Conservation (phyloP, 1,140 invertebrate genomes). For the Drosophila mojavensis region DNA sequence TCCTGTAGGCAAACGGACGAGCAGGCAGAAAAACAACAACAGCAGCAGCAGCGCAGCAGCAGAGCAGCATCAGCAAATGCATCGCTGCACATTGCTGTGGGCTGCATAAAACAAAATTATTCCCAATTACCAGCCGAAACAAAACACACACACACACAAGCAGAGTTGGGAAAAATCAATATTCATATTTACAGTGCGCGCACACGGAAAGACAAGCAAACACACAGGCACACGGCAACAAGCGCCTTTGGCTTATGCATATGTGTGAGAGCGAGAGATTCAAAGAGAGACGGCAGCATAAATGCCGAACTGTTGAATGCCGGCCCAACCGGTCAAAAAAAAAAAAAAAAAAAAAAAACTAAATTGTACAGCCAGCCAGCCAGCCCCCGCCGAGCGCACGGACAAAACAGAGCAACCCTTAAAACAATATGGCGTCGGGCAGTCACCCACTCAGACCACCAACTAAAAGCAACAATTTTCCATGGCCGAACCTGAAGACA, state of each 20-base stretch:
- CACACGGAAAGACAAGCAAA: slow-evolving; percentile 11
- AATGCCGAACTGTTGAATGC: slow-evolving; percentile 81
- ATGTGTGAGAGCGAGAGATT: slow-evolving; percentile 16
- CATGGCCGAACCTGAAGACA: slow-evolving; percentile 18
- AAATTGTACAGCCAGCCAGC: slow-evolving; percentile 18
- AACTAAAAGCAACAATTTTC: slow-evolving; percentile 63
- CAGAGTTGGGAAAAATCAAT: slow-evolving; percentile 69
- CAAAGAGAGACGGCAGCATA: slow-evolving; percentile 17
- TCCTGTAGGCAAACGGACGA: slow-evolving; percentile 17
- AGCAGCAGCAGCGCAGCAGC: slow-evolving; percentile 6
- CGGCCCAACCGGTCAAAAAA: slow-evolving; percentile 47
- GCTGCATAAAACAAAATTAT: slow-evolving; percentile 34
- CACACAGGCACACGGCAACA: slow-evolving; percentile 26
- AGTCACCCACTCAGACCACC: slow-evolving; percentile 43
- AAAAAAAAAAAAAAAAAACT: background rate
- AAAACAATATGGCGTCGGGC: slow-evolving; percentile 77
- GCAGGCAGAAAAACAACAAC: slow-evolving; percentile 4
- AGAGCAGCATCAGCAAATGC: slow-evolving; percentile 38
- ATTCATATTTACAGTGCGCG: slow-evolving; percentile 63
- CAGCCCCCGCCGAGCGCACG: slow-evolving; percentile 15
- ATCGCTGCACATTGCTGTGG: slow-evolving; percentile 36
- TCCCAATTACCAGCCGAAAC: slow-evolving; percentile 32
- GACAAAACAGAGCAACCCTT: slow-evolving; percentile 51
- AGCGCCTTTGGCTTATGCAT: background rate
- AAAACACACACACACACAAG: slow-evolving; percentile 1